A percentile compares a stretch with the other conserved stretches of the same genome.
Conservation (phyloP, 2,797 vertebrate species). For the Parauchenoglanis punctatus region DNA sequence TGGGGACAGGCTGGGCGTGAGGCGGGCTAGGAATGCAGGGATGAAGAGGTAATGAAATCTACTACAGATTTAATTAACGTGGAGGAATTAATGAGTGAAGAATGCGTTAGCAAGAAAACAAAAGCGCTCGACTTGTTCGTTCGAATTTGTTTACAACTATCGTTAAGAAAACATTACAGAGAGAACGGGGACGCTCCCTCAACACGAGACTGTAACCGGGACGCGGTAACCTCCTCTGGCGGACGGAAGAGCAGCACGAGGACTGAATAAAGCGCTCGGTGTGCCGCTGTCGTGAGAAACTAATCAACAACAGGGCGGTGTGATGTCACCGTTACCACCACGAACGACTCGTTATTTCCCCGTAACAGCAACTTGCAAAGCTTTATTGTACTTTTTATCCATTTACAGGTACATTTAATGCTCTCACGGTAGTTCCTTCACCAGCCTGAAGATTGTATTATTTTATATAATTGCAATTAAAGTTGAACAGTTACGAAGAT, state of each 20-base stretch:
- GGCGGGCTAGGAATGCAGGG: background rate
- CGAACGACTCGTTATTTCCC: no score
- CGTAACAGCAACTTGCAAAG: background rate
- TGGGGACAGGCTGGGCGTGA: rapidly evolving
- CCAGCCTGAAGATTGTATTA: no score
- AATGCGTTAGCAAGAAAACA: background rate
- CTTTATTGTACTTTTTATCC: background rate
- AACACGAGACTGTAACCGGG: background rate
- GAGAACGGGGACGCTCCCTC: background rate
- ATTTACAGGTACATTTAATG: background rate
- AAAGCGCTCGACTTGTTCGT: background rate
- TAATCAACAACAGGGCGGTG: no score
- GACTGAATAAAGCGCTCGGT: background rate
- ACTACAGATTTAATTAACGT: background rate
- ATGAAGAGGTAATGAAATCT: background rate
- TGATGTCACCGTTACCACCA: no score
- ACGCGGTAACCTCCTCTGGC: background rate
- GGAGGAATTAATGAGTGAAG: background rate
- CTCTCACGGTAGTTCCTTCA: background rate
- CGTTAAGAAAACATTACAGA: background rate
- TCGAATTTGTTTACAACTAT: background rate
- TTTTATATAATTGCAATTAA: no score
- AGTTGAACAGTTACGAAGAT: no score
- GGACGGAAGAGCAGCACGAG: background rate
- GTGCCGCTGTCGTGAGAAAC: no score